Conservation (phyloP, 2,797 vertebrate genomes). For the Loris lydekkerianus region DNA sequence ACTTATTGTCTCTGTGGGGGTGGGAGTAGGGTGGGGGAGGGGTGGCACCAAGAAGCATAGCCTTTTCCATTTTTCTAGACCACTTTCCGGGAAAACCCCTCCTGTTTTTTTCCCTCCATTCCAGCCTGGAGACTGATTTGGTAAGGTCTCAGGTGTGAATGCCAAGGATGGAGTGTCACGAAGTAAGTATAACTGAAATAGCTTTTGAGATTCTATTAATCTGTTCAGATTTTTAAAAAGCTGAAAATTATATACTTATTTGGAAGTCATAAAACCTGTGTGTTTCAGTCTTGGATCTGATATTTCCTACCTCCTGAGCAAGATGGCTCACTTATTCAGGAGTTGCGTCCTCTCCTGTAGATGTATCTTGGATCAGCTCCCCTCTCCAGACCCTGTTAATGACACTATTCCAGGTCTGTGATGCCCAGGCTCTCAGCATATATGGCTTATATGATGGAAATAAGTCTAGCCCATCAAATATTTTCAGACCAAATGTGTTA, state of each 20-base stretch:
- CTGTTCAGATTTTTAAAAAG: neutral
- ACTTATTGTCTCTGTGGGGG: neutral
- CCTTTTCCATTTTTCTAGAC: neutral
- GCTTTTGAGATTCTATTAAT: neutral
- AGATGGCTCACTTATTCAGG: neutral
- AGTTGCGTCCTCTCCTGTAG: neutral
- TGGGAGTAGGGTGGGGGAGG: fast-evolving
- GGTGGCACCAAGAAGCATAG: neutral
- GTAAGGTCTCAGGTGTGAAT: neutral
- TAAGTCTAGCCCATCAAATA: neutral
- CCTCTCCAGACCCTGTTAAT: neutral
- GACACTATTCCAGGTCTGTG: neutral
- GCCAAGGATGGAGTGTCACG: neutral
- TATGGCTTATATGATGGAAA: neutral
- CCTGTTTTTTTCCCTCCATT: neutral
- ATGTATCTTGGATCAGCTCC: neutral
- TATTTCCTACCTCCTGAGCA: neutral
- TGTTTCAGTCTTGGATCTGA: neutral
- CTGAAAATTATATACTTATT: neutral
- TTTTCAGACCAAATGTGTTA: conserved; percentile 24
- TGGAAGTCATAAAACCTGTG: neutral
- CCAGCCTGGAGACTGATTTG: neutral
- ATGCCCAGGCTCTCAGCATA: neutral
- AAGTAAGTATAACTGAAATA: neutral
- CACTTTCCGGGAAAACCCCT: neutral